phyloP scores from a whole-genome alignment of 2,113 vertebrate species.

The Heterotilapia buettikoferi region DNA sequence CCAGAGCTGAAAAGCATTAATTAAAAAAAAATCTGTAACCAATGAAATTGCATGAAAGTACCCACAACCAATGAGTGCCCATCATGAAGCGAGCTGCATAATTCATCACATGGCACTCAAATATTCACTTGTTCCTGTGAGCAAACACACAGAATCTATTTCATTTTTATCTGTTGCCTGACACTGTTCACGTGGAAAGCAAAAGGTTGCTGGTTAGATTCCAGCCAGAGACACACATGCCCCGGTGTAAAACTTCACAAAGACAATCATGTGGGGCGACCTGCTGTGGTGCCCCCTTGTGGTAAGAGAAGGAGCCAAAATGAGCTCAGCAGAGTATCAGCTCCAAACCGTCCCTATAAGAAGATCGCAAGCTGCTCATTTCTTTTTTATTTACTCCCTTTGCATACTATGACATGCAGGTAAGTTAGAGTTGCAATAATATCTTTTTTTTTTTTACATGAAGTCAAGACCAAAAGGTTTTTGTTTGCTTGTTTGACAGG shows the following conservation, averaged over 20 bases:
- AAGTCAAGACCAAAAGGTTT: neutral
- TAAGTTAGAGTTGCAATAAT: neutral
- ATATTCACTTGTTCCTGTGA: fast-evolving
- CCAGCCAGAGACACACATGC: neutral
- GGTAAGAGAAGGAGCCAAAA: neutral
- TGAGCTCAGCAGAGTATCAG: neutral
- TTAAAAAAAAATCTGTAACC: neutral
- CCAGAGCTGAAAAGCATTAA: neutral
- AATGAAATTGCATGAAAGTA: neutral
- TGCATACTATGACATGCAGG: fast-evolving
- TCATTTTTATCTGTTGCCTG: neutral
- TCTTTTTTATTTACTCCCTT: fast-evolving
- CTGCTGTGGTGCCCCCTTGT: neutral
- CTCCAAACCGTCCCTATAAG: neutral
- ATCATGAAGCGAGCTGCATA: neutral
- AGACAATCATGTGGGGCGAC: neutral
- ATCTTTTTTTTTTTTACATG: neutral
- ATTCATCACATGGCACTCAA: neutral
- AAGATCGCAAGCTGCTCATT: neutral
- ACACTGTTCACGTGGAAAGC: neutral
- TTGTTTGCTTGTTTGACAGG: neutral
- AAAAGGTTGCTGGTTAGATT: neutral
- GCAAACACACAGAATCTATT: neutral
- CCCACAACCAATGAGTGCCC: neutral
- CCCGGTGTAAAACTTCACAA: fast-evolving